Base-by-base conservation (phyloP, 2,797 vertebrate genomes). In the Sparidentex hasta region DNA sequence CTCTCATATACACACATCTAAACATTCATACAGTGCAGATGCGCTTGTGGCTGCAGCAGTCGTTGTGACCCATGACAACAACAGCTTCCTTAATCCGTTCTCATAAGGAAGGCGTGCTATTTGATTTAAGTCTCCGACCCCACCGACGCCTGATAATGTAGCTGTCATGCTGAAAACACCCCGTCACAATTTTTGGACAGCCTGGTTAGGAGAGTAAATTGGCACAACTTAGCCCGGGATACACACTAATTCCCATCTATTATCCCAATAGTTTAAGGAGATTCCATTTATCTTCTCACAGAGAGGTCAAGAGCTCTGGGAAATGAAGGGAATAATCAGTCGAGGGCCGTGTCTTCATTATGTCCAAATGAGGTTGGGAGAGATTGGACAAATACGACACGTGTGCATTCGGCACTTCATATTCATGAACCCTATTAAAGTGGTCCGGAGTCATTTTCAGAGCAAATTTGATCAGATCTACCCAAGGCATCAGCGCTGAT, bases 371-470 rank as follows among this genome's bases (percentile, higher is more conserved):
- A 94, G 94, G 90, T 91, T 92, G 85, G 81, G 79, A 87, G 83
- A 86, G 88, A 92, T 90, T 95, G 94, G 92, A 94, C 93, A 94
- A 95, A 95, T 91, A 95, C 77, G 65, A 83, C 89, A 88, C 71
- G 71, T 87, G 83, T 68, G 44, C 82, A 77, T 87, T 82, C 86
- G 78, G 87, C 89, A 81, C 91, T 88, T 92, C 88, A 90, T 92
- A 93, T 93, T 94, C 91, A 93, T 93, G 86, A 91, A 91, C 87
- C 89, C 90, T 89, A 95, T 96, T 96, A 96, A 95, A 93, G 94
- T 92, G 92, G 91, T 95, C 96, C 91, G 94, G 86, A 95, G 83
- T 96, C 95, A 96, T 97, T 96, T 96, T 95, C 94, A 93, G 94
- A 95, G 94, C 93, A 95, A 97, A 97, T 96, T 96, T 96, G 96